A percentile compares a stretch with the other conserved stretches of the same genome.
These are phyloP conservation scores for Monopterus albus DNA, from an alignment of 2,113 vertebrate species.

Conservation along the genomic window DNA sequence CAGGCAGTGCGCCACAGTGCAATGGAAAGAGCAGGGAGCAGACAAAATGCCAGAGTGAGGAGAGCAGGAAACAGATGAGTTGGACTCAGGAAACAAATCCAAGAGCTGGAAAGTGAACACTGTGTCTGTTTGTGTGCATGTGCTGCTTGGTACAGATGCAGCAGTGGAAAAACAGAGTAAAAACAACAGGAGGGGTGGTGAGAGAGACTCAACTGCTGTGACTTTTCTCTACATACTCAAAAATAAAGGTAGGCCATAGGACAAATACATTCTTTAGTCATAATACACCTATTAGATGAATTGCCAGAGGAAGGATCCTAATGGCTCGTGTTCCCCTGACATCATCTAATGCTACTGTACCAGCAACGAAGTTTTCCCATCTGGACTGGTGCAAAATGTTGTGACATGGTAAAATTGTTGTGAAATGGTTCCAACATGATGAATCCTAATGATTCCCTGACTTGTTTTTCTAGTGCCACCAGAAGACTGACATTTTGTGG, in stretches of 20 bases:
- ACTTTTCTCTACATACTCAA: conserved; percentile 17
- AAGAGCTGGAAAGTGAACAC: conserved; percentile 52
- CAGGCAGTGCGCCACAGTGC: conserved; percentile 25
- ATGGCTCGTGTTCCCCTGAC: background rate
- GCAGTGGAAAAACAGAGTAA: conserved; percentile 28
- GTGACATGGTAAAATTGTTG: too few species aligned
- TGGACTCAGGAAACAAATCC: conserved; percentile 63
- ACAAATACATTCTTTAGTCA: background rate
- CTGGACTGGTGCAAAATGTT: too few species aligned
- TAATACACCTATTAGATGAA: background rate
- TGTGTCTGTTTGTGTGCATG: conserved; percentile 39
- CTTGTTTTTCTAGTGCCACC: too few species aligned
- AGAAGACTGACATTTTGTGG: too few species aligned
- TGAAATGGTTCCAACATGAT: too few species aligned
- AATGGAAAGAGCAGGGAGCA: conserved; percentile 50
- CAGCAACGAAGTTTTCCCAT: background rate
- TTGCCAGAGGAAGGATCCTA: background rate
- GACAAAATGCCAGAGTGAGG: conserved; percentile 51
- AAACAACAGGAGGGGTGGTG: conserved; percentile 21
- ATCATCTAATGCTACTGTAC: too few species aligned
- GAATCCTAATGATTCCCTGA: too few species aligned
- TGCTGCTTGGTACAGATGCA: conserved; percentile 13
- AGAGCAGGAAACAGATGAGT: conserved; percentile 70
- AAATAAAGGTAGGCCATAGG: background rate
- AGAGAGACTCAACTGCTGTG: conserved; percentile 7